Conservation (phyloP, 2,797 vertebrate species). For the Orientallactaga sibirica region DNA sequence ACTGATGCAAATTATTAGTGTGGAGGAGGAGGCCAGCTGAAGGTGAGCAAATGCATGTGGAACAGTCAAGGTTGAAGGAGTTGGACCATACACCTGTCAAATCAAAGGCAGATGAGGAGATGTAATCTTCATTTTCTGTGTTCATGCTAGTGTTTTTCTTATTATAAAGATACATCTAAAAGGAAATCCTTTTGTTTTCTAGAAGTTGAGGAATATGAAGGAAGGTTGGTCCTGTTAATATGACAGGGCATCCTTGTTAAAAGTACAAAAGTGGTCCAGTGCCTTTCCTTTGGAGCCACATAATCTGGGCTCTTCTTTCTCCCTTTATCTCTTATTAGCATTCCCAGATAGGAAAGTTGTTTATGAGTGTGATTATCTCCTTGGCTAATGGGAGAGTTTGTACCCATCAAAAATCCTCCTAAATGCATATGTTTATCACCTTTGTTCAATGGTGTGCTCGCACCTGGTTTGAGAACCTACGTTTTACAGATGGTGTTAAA, state of each 20-base stretch:
- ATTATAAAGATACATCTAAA: background rate
- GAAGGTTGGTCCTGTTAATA: background rate
- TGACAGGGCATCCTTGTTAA: too few relatives aligned
- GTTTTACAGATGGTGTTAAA: too few relatives aligned
- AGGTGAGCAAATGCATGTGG: background rate
- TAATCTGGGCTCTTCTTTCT: background rate
- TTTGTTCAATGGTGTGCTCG: too few relatives aligned
- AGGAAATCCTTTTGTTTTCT: background rate
- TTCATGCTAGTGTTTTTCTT: background rate
- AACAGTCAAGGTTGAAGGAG: background rate
- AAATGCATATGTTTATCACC: too few relatives aligned
- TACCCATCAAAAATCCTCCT: too few relatives aligned
- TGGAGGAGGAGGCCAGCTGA: background rate
- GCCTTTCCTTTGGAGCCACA: background rate
- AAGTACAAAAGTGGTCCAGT: background rate
- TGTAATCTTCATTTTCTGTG: background rate
- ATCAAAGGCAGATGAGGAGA: background rate
- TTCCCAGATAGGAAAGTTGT: background rate
- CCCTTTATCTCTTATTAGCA: background rate
- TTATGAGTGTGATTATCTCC: background rate
- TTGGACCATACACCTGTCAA: accelerated
- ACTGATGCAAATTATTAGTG: background rate
- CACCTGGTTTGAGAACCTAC: too few relatives aligned
- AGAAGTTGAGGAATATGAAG: background rate
- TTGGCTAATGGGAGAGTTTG: too few relatives aligned